Base-by-base conservation (phyloP, 2,888 invertebrate species). In the Pterostichus madidus region DNA sequence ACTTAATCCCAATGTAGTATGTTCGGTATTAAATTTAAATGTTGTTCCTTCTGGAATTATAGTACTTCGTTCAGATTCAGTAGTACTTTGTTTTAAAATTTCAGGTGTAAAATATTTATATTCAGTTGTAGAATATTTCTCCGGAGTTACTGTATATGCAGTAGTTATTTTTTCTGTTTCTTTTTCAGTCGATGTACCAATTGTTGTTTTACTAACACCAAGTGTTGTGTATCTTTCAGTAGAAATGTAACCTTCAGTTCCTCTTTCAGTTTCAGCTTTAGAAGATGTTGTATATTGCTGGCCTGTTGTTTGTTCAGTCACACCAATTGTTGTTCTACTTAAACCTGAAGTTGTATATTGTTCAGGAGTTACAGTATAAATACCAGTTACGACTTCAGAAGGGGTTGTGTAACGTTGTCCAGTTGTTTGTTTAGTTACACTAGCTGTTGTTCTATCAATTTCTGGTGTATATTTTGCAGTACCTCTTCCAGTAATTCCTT, bases 391-490 rank as follows among this genome's bases (percentile, higher is more conserved):
- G 13, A 32, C 24, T 44, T 68, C 68, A 39, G 68, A 35, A 44
- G 13, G n/a, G 15, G 6, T 11, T n/a, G 31, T 35, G 11, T 31
- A 32, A 10, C 8, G 17, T 61, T 13, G 8, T 49, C 59, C 76
- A 49, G 68, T 83, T 10, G 83, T 61, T 83, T 7, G 61, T 75
- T 24, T 61, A 52, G 84, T 64, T 80, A 46, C 68, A 5, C 64
- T 52, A 76, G 56, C 56, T 3, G 56, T n/a, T n/a, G n/a, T n/a
- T n/a, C n/a, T n/a, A n/a, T n/a, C n/a, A n/a, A n/a, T 39, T 77
- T 32, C 59, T n/a, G 53, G 35, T 5, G 76, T 76, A 85, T 89
- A 89, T 76, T 89, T 77, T 49, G 73, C 6, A 84, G 83, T 44
- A 0, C 11, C 5, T 6, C 6, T 3, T 11, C 8, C 17, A 17